These are phyloP conservation scores for Dasysyrphus tricinctus DNA, from an alignment of 2,888 invertebrate genomes.

Conservation along the genomic window DNA sequence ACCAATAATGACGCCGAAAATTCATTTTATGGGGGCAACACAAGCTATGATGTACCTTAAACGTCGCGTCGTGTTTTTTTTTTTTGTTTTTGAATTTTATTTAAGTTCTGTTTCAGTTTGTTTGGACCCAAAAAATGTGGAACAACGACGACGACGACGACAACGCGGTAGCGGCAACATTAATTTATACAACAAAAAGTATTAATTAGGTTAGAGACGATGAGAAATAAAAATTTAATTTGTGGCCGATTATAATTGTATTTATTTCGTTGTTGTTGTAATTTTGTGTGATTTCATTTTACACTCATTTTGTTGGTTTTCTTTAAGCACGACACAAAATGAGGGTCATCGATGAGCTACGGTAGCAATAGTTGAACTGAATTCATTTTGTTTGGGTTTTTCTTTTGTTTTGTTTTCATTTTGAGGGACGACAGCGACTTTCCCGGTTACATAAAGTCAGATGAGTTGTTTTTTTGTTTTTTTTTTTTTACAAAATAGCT, in stretches of 20 bases:
- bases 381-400: constrained; percentile 52
- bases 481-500: constrained; percentile 20
- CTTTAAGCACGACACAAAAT: constrained; percentile 29
- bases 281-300: constrained; percentile 14
- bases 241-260: constrained; percentile 52
- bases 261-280: constrained; percentile 6
- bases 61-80: not conserved
- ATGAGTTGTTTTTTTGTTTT: constrained; percentile 22
- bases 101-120: constrained; percentile 24
- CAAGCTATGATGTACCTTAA: constrained; percentile 4
- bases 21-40: constrained; percentile 11
- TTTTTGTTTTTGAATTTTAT: not conserved
- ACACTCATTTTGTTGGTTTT: constrained; percentile 22
- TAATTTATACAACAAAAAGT: constrained; percentile 56
- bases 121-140: constrained; percentile 58
- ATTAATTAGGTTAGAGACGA: constrained; percentile 72
- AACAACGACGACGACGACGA: too few species aligned
- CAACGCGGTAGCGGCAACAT: constrained; percentile 27
- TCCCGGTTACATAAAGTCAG: constrained; percentile 66
- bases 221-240: constrained; percentile 49
- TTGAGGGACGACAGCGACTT: constrained; percentile 25
- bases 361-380: constrained; percentile 60
- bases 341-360: constrained; percentile 70
- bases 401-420: constrained; percentile 3
- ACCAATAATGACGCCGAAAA: constrained; percentile 14